Percentiles rank a stretch among this genome's conserved stretches.
Evolutionary conservation across 2,113 vertebrate species (phyloP).

Genomic region (Pterocles orientalis): DNA sequence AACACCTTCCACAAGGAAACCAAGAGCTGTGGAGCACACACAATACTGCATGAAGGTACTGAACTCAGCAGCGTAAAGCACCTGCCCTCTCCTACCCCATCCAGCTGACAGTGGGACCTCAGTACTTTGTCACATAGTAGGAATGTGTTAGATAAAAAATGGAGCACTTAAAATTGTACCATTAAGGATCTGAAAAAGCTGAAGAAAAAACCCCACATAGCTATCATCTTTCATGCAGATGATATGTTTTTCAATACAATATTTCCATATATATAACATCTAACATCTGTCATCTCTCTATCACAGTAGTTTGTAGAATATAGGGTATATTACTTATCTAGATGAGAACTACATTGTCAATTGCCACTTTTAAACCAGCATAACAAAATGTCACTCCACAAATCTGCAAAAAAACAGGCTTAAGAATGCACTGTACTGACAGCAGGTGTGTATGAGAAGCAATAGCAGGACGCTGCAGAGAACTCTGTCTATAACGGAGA

Average conservation of each 20-base stretch:
- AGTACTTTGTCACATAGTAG: fast-evolving
- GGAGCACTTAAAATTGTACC: neutral
- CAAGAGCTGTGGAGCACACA: neutral
- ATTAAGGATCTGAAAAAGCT: neutral
- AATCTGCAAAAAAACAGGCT: neutral
- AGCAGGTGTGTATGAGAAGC: neutral
- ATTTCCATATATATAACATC: neutral
- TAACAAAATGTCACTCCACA: neutral
- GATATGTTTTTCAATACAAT: neutral
- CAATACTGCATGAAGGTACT: neutral
- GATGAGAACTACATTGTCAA: neutral
- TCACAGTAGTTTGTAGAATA: neutral
- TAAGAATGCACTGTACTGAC: neutral
- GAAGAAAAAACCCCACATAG: neutral
- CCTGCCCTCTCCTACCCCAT: neutral
- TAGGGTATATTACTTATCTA: neutral
- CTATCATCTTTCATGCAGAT: neutral
- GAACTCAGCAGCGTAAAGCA: neutral
- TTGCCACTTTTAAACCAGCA: neutral
- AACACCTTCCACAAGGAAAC: neutral
- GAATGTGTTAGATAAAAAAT: neutral
- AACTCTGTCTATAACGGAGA: neutral
- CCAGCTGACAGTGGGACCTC: neutral
- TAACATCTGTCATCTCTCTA: neutral
- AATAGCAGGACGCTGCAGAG: neutral